Conservation (phyloP, 2,113 vertebrate species). For the Tonatia bakeri region DNA sequence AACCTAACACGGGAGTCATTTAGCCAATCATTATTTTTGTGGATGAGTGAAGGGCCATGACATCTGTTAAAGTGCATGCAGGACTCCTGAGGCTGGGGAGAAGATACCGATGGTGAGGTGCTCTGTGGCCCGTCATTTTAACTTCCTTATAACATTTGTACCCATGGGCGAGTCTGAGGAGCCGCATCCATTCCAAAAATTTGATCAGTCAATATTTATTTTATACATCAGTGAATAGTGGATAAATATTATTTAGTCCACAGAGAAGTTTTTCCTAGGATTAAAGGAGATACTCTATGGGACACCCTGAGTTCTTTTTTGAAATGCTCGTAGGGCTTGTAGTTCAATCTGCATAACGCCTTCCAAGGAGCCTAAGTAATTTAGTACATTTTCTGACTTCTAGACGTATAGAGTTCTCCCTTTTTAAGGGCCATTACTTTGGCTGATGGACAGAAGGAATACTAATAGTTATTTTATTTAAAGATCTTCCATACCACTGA, state of each 20-base stretch:
- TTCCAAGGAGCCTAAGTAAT: neutral
- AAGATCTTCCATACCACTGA: neutral
- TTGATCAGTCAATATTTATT: neutral
- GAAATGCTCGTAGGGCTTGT: neutral
- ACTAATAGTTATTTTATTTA: constrained; percentile 37
- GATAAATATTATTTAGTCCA: neutral
- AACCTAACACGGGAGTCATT: neutral
- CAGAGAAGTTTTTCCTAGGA: neutral
- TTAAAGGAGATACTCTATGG: neutral
- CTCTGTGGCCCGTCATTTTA: neutral
- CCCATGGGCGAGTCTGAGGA: neutral
- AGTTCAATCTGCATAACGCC: neutral
- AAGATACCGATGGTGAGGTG: neutral
- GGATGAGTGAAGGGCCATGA: neutral
- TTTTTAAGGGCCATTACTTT: neutral
- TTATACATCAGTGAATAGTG: neutral
- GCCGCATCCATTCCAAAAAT: neutral
- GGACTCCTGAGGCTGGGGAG: neutral
- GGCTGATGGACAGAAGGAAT: neutral
- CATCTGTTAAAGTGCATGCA: neutral
- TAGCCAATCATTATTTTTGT: neutral
- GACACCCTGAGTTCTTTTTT: neutral
- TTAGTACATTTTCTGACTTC: neutral
- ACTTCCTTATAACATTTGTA: neutral
- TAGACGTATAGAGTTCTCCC: neutral